Evolutionary conservation across 2,888 invertebrate species (phyloP), one percentile per base, ranked within the genome.

Genomic region (Ophion obscuratus): DNA sequence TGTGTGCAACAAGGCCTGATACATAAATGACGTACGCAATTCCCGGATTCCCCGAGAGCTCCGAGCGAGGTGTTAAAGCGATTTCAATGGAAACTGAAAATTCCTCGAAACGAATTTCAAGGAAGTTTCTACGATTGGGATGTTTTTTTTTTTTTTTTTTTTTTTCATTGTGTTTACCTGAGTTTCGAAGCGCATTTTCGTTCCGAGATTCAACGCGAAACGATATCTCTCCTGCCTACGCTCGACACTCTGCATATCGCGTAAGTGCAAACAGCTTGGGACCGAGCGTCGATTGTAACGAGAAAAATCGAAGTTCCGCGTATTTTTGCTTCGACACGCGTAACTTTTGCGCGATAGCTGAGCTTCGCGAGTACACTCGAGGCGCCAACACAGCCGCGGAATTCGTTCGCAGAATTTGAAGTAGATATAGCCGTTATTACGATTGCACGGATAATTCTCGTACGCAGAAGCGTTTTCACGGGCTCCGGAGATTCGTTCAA

Each of bases 1-100:
- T 20, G 14, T 53, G 66, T 71, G 47, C 24, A 59, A 64, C 64
- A 64, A 27, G 47, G 31, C 36, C 47, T 61, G 61, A 70, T 81
- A 20, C 57, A 83, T 40, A 20, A 64, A 83, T 40, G 7, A 78
- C 47, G 47, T 6, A 11, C 17, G 61, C 68, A 20, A 78, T 61
- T 70, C 76, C 61, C 31, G 70, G 61, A 70, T 78, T 78, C 61
- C 61, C 57, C 11, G 9, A 24, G 67, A 27, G 31, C 27, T 20
- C 31, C 57, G 31, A 44, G 59, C 7, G 36, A 14, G 36, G 24
- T 67, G 17, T 44, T 20, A 0, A 36, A 78, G 5, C 47, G 47
- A 62, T 53, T 74, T 78, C 67, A 61, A 36, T 20, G 44, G 61
- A 83, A 83, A 78, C 36, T 73, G 61, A 47, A 67, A 73, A 47